Percentiles rank a stretch among this genome's conserved stretches.
phyloP scores from a whole-genome alignment of 2,113 vertebrate genomes.

The Parotia lawesii region DNA sequence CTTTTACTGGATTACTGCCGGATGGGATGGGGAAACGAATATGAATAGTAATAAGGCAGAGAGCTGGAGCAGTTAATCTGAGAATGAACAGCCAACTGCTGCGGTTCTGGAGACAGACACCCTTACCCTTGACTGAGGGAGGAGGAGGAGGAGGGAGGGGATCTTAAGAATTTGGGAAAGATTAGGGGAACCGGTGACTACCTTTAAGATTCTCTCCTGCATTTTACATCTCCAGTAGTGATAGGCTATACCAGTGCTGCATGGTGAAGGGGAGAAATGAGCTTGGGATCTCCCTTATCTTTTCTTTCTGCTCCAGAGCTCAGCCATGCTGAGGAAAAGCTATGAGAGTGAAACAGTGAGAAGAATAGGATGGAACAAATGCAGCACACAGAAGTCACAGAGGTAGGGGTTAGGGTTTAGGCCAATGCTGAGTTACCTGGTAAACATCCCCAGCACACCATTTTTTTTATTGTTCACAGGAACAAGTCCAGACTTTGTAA shows the following conservation, averaged over 20 bases:
- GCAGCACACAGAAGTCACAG: not conserved
- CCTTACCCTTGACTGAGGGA: not conserved
- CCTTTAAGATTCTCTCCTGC: not conserved
- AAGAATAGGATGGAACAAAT: not conserved
- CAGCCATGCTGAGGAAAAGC: not conserved
- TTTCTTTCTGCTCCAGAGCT: not conserved
- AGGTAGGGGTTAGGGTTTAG: not conserved
- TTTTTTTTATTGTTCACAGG: too few species aligned
- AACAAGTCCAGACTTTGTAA: not conserved
- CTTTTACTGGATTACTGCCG: conserved; percentile 17
- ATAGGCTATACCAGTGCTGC: fast-evolving
- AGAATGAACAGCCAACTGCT: not conserved
- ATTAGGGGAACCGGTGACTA: fast-evolving
- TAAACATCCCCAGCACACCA: not conserved
- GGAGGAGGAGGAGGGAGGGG: not conserved
- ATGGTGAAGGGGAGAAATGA: not conserved
- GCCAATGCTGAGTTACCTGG: not conserved
- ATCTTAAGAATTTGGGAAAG: not conserved
- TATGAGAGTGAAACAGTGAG: not conserved
- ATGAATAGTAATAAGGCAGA: conserved; percentile 11
- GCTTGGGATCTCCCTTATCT: not conserved
- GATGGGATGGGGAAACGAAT: not conserved
- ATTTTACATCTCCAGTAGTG: not conserved
- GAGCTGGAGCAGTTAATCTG: not conserved
- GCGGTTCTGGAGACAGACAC: not conserved